phyloP scores from a whole-genome alignment of 2,888 invertebrate species.

The Philonicus albiceps region DNA sequence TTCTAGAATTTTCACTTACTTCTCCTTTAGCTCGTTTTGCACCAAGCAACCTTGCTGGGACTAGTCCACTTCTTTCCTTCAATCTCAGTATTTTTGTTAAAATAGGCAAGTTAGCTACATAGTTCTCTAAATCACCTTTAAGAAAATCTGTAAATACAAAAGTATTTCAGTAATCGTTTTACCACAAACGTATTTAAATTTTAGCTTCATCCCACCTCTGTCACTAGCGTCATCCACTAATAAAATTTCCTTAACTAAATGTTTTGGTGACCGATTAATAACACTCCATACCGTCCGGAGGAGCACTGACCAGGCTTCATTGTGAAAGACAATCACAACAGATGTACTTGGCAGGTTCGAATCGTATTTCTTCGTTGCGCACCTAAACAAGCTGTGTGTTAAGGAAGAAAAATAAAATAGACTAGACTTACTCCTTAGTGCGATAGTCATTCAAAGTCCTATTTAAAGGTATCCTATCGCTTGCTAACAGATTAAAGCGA shows the following conservation, averaged over 20 bases:
- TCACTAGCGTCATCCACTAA: conserved; percentile 90
- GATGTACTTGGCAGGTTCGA: conserved; percentile 82
- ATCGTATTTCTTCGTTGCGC: conserved; percentile 67
- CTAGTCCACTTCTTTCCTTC: conserved; percentile 75
- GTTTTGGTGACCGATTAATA: conserved; percentile 82
- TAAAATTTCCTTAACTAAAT: conserved; percentile 82
- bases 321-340: conserved; percentile 96
- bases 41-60: conserved; percentile 83
- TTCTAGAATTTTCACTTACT: conserved; percentile 54
- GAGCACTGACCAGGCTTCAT: conserved; percentile 98
- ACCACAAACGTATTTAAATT: neutral
- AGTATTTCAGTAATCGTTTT: neutral
- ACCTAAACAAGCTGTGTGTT: conserved; percentile 64
- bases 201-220: conserved; percentile 68
- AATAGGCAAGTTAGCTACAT: conserved; percentile 70
- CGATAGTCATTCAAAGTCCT: conserved; percentile 84
- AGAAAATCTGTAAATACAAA: conserved; percentile 67
- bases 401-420: neutral
- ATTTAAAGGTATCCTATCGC: conserved; percentile 87
- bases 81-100: conserved; percentile 73
- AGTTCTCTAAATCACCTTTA: conserved; percentile 71
- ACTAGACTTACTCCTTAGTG: conserved; percentile 66
- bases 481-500: conserved; percentile 86
- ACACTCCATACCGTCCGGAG: conserved; percentile 94
- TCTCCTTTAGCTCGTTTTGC: conserved; percentile 76